A percentile compares a stretch with the other conserved stretches of the same genome.
Evolutionary conservation across 2,113 vertebrate genomes (phyloP).

Genomic region (Labeo rohita): DNA sequence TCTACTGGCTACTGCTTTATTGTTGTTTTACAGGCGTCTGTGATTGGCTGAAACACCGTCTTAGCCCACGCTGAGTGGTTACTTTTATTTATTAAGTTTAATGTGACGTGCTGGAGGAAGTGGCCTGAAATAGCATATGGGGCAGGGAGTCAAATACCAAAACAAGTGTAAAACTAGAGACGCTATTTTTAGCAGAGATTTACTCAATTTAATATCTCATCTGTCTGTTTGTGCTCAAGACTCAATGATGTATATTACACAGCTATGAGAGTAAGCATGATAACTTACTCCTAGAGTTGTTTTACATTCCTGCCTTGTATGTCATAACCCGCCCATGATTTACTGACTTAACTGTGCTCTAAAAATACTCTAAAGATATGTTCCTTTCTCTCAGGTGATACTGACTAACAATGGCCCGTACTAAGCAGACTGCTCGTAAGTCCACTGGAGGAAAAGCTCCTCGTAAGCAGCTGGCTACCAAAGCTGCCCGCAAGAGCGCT

Average conservation of each 20-base stretch:
- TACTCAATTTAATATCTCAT: not conserved
- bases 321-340: slow-evolving; percentile 46
- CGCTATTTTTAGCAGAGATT: slow-evolving; percentile 29
- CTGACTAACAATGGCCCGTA: slow-evolving; percentile 83
- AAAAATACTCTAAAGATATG: not conserved
- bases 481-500: slow-evolving; percentile 89
- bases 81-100: slow-evolving; percentile 39
- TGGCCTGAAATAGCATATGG: slow-evolving; percentile 46
- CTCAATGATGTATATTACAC: not conserved
- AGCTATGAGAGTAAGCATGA: not conserved
- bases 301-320: not conserved
- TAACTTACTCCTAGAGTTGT: not conserved
- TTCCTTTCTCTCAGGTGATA: slow-evolving; percentile 61
- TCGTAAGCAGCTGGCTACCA: slow-evolving; percentile 90
- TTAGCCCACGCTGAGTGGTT: not conserved
- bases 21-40: not conserved
- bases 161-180: slow-evolving; percentile 19
- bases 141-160: slow-evolving; percentile 21
- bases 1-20: slow-evolving; percentile 52
- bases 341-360: slow-evolving; percentile 10
- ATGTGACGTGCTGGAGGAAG: slow-evolving; percentile 22
- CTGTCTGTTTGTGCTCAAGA: not conserved
- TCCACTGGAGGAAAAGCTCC: slow-evolving; percentile 93
- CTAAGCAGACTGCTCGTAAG: slow-evolving; percentile 90
- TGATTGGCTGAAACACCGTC: slow-evolving; percentile 56